Evolutionary conservation across 2,113 vertebrate genomes (phyloP).

Genomic region (Egretta garzetta): DNA sequence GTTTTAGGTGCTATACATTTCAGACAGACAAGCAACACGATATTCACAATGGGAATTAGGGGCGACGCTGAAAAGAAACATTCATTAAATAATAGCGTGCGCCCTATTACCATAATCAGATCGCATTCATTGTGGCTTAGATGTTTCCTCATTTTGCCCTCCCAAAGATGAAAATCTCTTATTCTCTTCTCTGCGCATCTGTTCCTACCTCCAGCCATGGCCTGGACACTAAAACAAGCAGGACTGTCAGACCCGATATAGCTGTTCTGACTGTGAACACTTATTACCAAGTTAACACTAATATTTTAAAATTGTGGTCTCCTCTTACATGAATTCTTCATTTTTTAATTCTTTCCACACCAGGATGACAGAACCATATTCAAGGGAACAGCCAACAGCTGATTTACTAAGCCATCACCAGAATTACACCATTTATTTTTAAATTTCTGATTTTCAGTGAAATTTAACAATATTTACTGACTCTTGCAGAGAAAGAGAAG

Average conservation of each 20-base stretch:
- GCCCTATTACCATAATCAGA: conserved; percentile 2
- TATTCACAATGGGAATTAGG: background rate
- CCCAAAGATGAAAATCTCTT: background rate
- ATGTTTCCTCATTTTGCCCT: background rate
- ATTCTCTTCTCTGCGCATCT: background rate
- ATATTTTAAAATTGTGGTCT: background rate
- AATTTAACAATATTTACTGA: background rate
- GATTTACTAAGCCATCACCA: background rate
- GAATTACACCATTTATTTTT: background rate
- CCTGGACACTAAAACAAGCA: background rate
- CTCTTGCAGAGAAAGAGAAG: background rate
- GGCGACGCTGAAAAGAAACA: background rate
- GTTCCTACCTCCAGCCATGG: background rate
- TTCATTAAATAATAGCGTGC: background rate
- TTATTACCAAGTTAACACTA: background rate
- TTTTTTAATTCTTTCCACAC: background rate
- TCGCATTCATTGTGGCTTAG: background rate
- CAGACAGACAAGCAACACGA: background rate
- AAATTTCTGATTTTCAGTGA: background rate
- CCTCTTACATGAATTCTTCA: background rate
- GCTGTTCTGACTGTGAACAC: background rate
- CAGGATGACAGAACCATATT: background rate
- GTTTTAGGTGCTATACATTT: background rate
- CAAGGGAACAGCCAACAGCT: background rate
- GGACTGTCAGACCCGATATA: background rate